phyloP scores from a whole-genome alignment of 1,140 invertebrate genomes.

The Olivierus martensii region DNA sequence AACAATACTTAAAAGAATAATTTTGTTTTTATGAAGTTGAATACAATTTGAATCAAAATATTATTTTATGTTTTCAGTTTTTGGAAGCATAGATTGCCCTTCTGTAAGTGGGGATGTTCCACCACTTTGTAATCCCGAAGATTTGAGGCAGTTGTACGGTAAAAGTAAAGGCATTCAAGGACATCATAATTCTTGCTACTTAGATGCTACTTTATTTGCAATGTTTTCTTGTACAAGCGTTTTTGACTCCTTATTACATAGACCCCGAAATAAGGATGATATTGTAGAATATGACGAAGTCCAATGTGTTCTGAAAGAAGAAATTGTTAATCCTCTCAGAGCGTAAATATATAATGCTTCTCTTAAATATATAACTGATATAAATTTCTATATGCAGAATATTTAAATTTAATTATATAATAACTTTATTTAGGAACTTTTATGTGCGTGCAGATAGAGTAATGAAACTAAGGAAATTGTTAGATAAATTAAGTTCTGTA shows the following conservation, averaged over 20 bases:
- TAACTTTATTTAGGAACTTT: slow-evolving; percentile 39
- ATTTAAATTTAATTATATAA: too few species aligned
- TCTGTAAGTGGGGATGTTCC: slow-evolving; percentile 60
- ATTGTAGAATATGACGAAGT: slow-evolving; percentile 71
- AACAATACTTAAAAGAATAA: not conserved
- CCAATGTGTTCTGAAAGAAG: slow-evolving; percentile 73
- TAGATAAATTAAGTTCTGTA: slow-evolving; percentile 76
- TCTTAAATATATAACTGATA: too few species aligned
- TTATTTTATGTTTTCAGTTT: slow-evolving; percentile 21
- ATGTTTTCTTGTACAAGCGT: slow-evolving; percentile 95
- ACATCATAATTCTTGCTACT: slow-evolving; percentile 94
- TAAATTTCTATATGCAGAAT: too few species aligned
- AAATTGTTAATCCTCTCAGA: slow-evolving; percentile 89
- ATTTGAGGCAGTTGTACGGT: slow-evolving; percentile 25
- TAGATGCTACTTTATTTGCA: slow-evolving; percentile 88
- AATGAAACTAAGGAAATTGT: slow-evolving; percentile 78
- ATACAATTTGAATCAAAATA: too few species aligned
- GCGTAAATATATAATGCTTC: slow-evolving; percentile 25
- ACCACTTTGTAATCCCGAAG: slow-evolving; percentile 40
- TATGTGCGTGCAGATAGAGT: slow-evolving; percentile 87
- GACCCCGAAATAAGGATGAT: slow-evolving; percentile 54
- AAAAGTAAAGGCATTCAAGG: slow-evolving; percentile 73
- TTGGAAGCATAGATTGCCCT: slow-evolving; percentile 53
- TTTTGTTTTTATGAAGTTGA: too few species aligned
- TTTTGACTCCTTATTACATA: slow-evolving; percentile 75